Base-by-base conservation (phyloP, 2,113 vertebrate species). In the Rhipidura dahli region DNA sequence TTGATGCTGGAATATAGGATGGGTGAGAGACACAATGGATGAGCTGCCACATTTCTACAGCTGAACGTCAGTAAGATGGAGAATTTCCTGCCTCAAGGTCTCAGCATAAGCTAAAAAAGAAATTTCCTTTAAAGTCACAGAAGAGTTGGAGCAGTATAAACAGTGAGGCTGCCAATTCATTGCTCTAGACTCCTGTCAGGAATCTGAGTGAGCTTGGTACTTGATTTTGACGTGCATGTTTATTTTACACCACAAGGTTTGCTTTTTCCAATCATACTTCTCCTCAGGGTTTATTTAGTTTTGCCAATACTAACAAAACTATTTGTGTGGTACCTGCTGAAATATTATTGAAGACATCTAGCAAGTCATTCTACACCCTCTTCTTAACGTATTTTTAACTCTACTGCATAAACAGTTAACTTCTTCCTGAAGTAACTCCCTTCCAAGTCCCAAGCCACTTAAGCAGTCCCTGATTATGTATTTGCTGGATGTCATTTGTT, bases 311-410 rank as follows among this genome's bases (percentile, higher is more conserved):
- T 88, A 94, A 93, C 94, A 96, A 95, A 96, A 94, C 51, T 37
- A 65, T 96, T 97, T 94, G 92, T 97, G 91, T 72, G 75, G 83
- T 97, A 94, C 96, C 94, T 93, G 90, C 79, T 97, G 93, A 51
- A 92, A 92, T 95, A 97, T 94, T 97, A 93, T 95, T 88, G 97
- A 97, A 96, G 94, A 91, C 93, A 88, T 96, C 80, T 94, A 96
- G 77, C 51, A 94, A 97, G 92, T 94, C 71, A 97, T 92, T 96
- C 96, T 96, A 94, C 96, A 97, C 96, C 80, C 83, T 92, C 85
- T 92, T 97, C 96, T 97, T 76, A 59, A 95, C 19, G 0, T 98
- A 87, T 96, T 96, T 96, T 97, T 92, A 97, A 95, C 91, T 97
- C 94, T 75, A 72, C 79, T 96, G 95, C 95, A 93, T 96, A 96